phyloP scores from a whole-genome alignment of 2,888 invertebrate genomes.

The Cryptocephalus primarius region DNA sequence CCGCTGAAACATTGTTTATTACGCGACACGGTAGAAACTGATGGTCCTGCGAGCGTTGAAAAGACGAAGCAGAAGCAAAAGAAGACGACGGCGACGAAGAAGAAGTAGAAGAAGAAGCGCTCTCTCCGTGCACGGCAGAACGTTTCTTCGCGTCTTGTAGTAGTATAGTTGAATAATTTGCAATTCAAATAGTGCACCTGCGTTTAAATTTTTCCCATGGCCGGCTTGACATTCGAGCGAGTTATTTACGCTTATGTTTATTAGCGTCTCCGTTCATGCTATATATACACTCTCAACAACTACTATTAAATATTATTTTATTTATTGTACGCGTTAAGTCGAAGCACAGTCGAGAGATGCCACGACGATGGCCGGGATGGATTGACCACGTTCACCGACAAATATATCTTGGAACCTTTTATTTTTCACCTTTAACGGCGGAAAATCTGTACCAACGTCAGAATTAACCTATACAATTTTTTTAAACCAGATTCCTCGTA shows the following conservation, averaged over 20 bases:
- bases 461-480: too few relatives aligned
- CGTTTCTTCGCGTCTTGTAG: slow-evolving; percentile 2
- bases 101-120: background rate
- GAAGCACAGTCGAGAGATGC: too few relatives aligned
- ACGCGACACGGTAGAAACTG: background rate
- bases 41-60: background rate
- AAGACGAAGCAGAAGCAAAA: background rate
- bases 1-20: background rate
- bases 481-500: too few relatives aligned
- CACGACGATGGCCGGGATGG: too few relatives aligned
- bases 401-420: too few relatives aligned
- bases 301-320: slow-evolving; percentile 16
- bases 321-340: slow-evolving; percentile 6
- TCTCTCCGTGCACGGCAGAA: background rate
- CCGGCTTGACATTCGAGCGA: slow-evolving; percentile 24
- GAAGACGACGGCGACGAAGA: background rate
- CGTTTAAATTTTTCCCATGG: slow-evolving; percentile 36
- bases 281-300: slow-evolving; percentile 18
- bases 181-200: slow-evolving; percentile 39
- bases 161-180: slow-evolving; percentile 25
- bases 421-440: too few relatives aligned
- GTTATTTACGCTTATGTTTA: slow-evolving; percentile 34
- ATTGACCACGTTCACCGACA: too few relatives aligned
- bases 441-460: too few relatives aligned
- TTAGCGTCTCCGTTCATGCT: slow-evolving; percentile 29